phyloP scores from a whole-genome alignment of 2,888 invertebrate genomes.

The Coremacera marginata region DNA sequence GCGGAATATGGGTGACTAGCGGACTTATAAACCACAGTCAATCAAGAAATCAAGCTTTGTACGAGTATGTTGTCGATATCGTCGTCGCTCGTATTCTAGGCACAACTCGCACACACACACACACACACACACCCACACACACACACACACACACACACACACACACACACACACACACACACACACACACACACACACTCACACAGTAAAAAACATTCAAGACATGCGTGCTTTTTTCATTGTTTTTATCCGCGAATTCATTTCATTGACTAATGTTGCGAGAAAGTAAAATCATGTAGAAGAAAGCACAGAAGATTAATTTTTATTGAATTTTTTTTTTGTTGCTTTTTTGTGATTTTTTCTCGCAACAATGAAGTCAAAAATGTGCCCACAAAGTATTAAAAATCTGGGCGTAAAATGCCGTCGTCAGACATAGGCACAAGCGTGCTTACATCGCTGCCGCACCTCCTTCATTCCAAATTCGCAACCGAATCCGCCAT shows the following conservation, averaged over 20 bases:
- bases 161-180: conserved; percentile 8
- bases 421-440: neutral
- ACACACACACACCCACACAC: neutral
- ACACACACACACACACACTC: neutral
- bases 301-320: conserved; percentile 33
- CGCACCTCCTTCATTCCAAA: neutral
- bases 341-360: neutral
- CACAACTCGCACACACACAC: conserved; percentile 25
- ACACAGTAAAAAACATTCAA: conserved; percentile 6
- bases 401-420: conserved; percentile 2
- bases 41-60: conserved; percentile 7
- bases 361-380: conserved; percentile 22
- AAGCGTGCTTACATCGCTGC: neutral
- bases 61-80: neutral
- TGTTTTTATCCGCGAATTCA: neutral
- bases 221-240: neutral
- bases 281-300: conserved; percentile 24
- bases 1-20: neutral
- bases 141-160: too few species aligned
- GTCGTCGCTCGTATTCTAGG: conserved; percentile 27
- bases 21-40: conserved; percentile 19
- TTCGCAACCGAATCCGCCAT: neutral
- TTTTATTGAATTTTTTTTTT: conserved; percentile 33
- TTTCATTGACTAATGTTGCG: conserved; percentile 31
- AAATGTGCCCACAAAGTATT: conserved; percentile 17